phyloP scores from a whole-genome alignment of 2,113 vertebrate species.

The Pyxicephalus adspersus region DNA sequence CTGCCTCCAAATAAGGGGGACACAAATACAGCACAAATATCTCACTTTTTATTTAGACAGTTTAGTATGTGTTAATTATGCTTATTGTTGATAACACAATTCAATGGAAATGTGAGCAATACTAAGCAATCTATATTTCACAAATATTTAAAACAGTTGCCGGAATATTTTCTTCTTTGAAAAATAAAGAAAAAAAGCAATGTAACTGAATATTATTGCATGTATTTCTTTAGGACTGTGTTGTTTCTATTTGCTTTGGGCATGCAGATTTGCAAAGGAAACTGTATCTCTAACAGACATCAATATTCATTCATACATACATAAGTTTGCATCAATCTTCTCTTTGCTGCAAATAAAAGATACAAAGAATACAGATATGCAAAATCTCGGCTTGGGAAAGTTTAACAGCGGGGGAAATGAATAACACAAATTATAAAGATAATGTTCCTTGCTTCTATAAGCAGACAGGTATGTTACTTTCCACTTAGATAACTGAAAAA shows the following conservation, averaged over 20 bases:
- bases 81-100: too few relatives aligned
- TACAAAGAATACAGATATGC: constrained; percentile 55
- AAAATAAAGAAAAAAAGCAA: background rate
- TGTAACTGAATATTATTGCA: background rate
- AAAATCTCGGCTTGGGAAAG: constrained; percentile 64
- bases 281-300: background rate
- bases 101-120: too few relatives aligned
- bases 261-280: background rate
- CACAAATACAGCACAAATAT: too few relatives aligned
- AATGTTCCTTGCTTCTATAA: constrained; percentile 78
- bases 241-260: background rate
- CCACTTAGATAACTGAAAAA: constrained; percentile 65
- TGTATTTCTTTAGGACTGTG: background rate
- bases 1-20: too few relatives aligned
- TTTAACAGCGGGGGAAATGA: constrained; percentile 68
- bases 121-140: too few relatives aligned
- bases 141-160: too few relatives aligned
- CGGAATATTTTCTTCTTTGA: background rate
- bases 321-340: background rate
- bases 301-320: constrained; percentile 15
- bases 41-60: too few relatives aligned
- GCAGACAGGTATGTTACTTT: constrained; percentile 75
- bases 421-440: constrained; percentile 75
- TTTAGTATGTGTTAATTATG: too few relatives aligned
- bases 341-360: constrained; percentile 16